Base-by-base conservation (phyloP, 2,113 vertebrate genomes). In the Sylvietta virens region DNA sequence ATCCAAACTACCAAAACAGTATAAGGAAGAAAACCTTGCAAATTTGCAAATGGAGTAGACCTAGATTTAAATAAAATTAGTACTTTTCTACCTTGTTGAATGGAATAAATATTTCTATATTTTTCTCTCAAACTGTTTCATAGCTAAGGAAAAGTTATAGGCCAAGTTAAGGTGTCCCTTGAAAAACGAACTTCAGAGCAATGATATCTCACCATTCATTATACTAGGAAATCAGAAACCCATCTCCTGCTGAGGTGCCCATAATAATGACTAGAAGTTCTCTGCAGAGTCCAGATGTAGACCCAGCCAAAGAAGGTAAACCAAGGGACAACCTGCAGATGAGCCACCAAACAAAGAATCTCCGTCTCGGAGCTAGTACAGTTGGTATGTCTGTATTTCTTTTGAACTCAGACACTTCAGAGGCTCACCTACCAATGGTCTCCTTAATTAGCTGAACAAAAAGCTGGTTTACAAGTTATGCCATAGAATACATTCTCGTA, bases 401-500 rank as follows among this genome's bases (percentile, higher is more conserved):
- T 73, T 45, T 47, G 10, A 69, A 60, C 31, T 35, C 53, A 50
- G 23, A 44, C 21, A 39, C 22, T 65, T 65, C 28, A 42, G 13
- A 9, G 6, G 9, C 10, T 70, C 30, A 74, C 24, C 30, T 69
- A n/a, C 14, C 4, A 44, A 21, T 45, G 7, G 3, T 37, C 4
- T 62, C 30, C 5, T 74, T 74, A 56, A 33, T 30, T 48, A 42
- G 22, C 1, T 44, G 12, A 79, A 57, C 50, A 66, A 51, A 27
- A 88, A 57, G 4, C 12, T 79, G 9, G 40, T 64, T 39, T 39
- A 33, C 18, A 66, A 48, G 3, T 27, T 44, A 35, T 48, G 4
- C 3, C 1, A 3, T 23, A 67, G 28, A 47, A 56, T 44, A 61
- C 15, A 37, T 40, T 72, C 4, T 80, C 0, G 0, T 51, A 35